A percentile compares a stretch with the other conserved stretches of the same genome.
Conservation (phyloP, 2,888 invertebrate species). For the Drosophila infuscata region DNA sequence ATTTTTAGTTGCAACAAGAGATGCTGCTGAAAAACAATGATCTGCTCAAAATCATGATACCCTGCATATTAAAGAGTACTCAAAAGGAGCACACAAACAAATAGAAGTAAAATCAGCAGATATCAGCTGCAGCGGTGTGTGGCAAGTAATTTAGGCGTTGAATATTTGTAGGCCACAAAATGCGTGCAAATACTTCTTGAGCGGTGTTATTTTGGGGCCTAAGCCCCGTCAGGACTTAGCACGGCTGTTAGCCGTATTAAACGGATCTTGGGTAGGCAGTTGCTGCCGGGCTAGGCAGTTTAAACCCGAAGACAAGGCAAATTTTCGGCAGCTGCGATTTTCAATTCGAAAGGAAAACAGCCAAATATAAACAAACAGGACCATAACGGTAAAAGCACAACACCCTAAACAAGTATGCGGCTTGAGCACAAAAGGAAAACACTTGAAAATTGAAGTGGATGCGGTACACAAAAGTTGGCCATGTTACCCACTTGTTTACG, state of each 20-base stretch:
- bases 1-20: neutral
- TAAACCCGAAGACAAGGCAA: conserved; percentile 37
- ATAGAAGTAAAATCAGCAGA: conserved; percentile 35
- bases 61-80: conserved; percentile 5
- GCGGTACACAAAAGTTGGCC: conserved; percentile 53
- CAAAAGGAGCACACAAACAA: conserved; percentile 6
- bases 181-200: conserved; percentile 62
- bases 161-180: conserved; percentile 66
- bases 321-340: conserved; percentile 61
- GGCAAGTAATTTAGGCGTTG: conserved; percentile 57
- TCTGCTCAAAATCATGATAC: neutral
- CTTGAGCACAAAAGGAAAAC: conserved; percentile 55
- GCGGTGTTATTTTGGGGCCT: conserved; percentile 29
- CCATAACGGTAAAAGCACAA: conserved; percentile 37
- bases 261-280: conserved; percentile 3
- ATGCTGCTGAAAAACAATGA: neutral
- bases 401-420: conserved; percentile 21
- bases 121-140: conserved; percentile 32
- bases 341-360: conserved; percentile 53
- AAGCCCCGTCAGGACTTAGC: conserved; percentile 64
- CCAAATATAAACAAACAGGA: conserved; percentile 17
- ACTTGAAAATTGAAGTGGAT: conserved; percentile 59
- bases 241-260: conserved; percentile 62
- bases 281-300: conserved; percentile 50
- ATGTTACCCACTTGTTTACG: conserved; percentile 72